Conservation (phyloP, 1,140 invertebrate species). For the Sycobia sp. region DNA sequence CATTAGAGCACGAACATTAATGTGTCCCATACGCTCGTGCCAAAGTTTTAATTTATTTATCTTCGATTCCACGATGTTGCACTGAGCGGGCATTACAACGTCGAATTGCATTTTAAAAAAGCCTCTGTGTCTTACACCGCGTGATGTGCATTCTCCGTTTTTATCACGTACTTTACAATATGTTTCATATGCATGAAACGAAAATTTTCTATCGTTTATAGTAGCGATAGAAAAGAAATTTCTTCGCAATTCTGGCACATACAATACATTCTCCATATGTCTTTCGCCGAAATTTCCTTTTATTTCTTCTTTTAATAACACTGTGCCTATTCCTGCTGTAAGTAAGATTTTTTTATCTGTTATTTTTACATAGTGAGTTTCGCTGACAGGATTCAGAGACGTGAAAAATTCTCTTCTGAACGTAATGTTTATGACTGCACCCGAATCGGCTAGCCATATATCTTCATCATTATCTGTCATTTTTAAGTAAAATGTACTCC, state of each 20-base stretch:
- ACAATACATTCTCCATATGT: constrained; percentile 23
- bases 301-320: constrained; percentile 13
- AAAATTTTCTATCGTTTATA: constrained; percentile 10
- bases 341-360: too few relatives aligned
- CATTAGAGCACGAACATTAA: not conserved
- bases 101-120: constrained; percentile 20
- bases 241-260: constrained; percentile 16
- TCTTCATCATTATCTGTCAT: not conserved
- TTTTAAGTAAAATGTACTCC: not conserved
- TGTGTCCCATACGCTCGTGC: constrained; percentile 7
- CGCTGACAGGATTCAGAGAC: too few relatives aligned
- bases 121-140: constrained; percentile 8
- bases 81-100: not conserved
- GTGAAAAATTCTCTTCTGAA: too few relatives aligned
- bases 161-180: constrained; percentile 14
- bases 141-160: not conserved
- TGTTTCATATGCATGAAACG: not conserved
- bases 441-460: too few relatives aligned
- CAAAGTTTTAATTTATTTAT: constrained; percentile 18
- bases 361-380: too few relatives aligned
- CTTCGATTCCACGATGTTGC: not conserved
- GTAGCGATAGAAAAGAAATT: constrained; percentile 28
- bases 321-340: constrained; percentile 15
- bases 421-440: not conserved
- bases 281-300: constrained; percentile 3